Base-by-base conservation (phyloP, 2,888 invertebrate species). In the Diarsia mendica region DNA sequence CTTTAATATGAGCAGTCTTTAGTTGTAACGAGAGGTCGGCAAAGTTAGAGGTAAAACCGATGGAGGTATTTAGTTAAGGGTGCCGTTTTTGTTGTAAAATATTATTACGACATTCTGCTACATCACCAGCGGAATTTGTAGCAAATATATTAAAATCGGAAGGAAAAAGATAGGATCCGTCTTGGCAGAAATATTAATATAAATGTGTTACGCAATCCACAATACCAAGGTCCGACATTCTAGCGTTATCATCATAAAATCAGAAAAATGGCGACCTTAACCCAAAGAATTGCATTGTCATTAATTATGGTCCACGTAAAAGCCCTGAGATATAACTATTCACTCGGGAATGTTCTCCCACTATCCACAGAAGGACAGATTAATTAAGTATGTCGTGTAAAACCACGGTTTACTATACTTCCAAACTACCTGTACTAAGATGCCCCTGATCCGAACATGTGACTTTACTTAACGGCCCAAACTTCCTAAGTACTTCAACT, bases 341-440 rank as follows among this genome's bases (percentile, higher is more conserved):
- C 9, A 49, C 58, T 66, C 28, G 49, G 39, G 63, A 85, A 77
- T 70, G 55, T 77, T 71, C 28, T 61, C 46, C 46, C 23, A 39
- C n/a, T 55, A 65, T 58, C 72, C 67, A 39, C 48, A 66, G 11
- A 68, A 73, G 70, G 71, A 48, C 51, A 71, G 79, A 66, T 78
- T 84, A 84, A 84, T 86, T 80, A 83, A 79, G 69, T 83, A 77
- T 73, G 80, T 79, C 74, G 74, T 72, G 80, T 80, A 71, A 73
- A 78, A 76, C 79, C 73, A 67, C 67, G 64, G 68, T 66, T 68
- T 55, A 73, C 67, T 79, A 72, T 75, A 61, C 60, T 64, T 33
- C 53, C 61, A 68, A 82, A 86, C 80, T 84, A 80, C 70, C 74
- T 83, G 65, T 49, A 77, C 69, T 69, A 67, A 70, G 65, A 48